Percentiles rank a stretch among this genome's conserved stretches.
Evolutionary conservation across 1,140 invertebrate genomes (phyloP).

Genomic region (Dendroctonus ponderosae): DNA sequence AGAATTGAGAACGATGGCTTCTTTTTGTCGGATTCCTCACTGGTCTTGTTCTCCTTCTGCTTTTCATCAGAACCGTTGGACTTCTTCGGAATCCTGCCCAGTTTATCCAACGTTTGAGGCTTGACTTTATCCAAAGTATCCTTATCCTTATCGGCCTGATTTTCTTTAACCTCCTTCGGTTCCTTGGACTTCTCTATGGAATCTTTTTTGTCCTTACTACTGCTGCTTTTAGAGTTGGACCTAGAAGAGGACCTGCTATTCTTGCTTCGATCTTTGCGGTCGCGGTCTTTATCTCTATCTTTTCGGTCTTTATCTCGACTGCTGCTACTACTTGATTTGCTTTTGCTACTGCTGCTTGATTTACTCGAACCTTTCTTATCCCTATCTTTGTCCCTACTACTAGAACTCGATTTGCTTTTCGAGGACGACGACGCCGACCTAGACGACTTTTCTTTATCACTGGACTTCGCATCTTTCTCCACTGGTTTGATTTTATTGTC

Average conservation of each 20-base stretch:
- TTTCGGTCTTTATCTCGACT: conserved; percentile 47
- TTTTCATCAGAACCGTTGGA: conserved; percentile 46
- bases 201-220: conserved; percentile 44
- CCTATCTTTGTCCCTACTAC: conserved; percentile 40
- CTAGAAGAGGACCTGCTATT: conserved; percentile 46
- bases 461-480: conserved; percentile 31
- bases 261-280: conserved; percentile 36
- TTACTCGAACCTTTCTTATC: conserved; percentile 46
- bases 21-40: conserved; percentile 55
- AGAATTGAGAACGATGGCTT: conserved; percentile 79
- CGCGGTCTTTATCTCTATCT: conserved; percentile 44
- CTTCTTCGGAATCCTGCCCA: conserved; percentile 77
- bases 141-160: conserved; percentile 65
- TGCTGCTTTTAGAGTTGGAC: conserved; percentile 47
- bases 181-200: conserved; percentile 47
- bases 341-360: conserved; percentile 39
- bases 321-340: conserved; percentile 49
- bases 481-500: conserved; percentile 31
- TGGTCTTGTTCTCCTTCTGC: conserved; percentile 36
- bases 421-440: conserved; percentile 36
- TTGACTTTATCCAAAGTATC: conserved; percentile 65
- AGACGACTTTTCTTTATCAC: conserved; percentile 45
- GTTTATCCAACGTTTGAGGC: conserved; percentile 64
- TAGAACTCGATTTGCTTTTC: conserved; percentile 42
- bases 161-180: conserved; percentile 50